phyloP scores from a whole-genome alignment of 2,797 vertebrate genomes.

The Telmatherina bonti region DNA sequence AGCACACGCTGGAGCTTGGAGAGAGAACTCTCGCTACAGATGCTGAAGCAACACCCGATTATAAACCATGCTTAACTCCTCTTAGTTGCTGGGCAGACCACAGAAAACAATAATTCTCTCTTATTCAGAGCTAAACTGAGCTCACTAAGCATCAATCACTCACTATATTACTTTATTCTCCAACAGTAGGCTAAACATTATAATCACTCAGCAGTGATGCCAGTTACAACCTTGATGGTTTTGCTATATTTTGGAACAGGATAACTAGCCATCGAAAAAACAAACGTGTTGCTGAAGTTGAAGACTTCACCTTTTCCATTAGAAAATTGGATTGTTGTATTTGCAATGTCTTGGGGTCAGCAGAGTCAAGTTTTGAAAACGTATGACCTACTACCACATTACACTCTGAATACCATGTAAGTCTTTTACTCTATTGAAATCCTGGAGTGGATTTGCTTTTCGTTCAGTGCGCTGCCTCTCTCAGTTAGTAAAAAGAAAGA shows the following conservation, averaged over 20 bases:
- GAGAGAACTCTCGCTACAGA: too few relatives aligned
- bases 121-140: too few relatives aligned
- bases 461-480: background rate
- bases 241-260: too few relatives aligned
- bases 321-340: background rate
- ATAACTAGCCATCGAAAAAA: too few relatives aligned
- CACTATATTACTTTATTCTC: too few relatives aligned
- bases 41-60: too few relatives aligned
- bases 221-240: background rate
- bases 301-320: background rate
- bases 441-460: background rate
- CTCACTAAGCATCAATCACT: too few relatives aligned
- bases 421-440: too few relatives aligned
- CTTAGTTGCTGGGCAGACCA: too few relatives aligned
- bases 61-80: too few relatives aligned
- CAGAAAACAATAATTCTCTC: too few relatives aligned
- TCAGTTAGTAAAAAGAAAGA: constrained; percentile 1
- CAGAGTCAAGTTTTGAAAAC: constrained; percentile 21
- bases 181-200: background rate
- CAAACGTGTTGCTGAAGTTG: background rate
- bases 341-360: background rate
- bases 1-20: too few relatives aligned
- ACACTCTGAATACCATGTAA: constrained; percentile 14
- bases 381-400: constrained; percentile 12
- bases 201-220: background rate